Conservation (phyloP, 2,888 invertebrate species). For the Anthrax anthrax region DNA sequence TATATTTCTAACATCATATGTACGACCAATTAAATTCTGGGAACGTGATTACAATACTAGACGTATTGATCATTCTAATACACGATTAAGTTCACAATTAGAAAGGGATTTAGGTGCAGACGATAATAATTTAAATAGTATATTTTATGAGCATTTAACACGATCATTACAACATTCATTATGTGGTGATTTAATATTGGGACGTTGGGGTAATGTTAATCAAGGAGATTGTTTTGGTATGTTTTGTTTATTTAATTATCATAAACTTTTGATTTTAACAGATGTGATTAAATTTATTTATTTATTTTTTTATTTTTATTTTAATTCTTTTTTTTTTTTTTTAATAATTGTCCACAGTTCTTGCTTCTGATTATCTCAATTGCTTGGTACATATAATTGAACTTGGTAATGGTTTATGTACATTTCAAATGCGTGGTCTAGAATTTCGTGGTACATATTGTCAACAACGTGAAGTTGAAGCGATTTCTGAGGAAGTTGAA, state of each 20-base stretch:
- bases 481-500: slow-evolving; percentile 93
- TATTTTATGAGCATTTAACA: slow-evolving; percentile 98
- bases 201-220: slow-evolving; percentile 89
- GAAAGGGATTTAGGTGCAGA: slow-evolving; percentile 87
- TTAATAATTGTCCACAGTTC: slow-evolving; percentile 48
- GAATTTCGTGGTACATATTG: slow-evolving; percentile 99
- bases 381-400: slow-evolving; percentile 97
- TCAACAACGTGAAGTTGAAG: slow-evolving; percentile 96
- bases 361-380: slow-evolving; percentile 96
- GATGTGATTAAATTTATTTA: background rate
- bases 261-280: background rate
- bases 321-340: background rate
- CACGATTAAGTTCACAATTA: slow-evolving; percentile 83
- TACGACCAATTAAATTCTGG: slow-evolving; percentile 99
- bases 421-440: slow-evolving; percentile 92
- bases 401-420: slow-evolving; percentile 93
- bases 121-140: slow-evolving; percentile 96
- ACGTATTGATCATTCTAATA: slow-evolving; percentile 93
- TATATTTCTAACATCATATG: slow-evolving; percentile 96
- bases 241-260: slow-evolving; percentile 6
- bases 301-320: slow-evolving; percentile 2
- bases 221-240: slow-evolving; percentile 89
- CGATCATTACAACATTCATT: slow-evolving; percentile 89
- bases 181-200: slow-evolving; percentile 82
- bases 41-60: slow-evolving; percentile 97